Percentiles rank a stretch among this genome's conserved stretches.
Evolutionary conservation across 2,113 vertebrate genomes (phyloP).

Genomic region (Notiomystis cincta): DNA sequence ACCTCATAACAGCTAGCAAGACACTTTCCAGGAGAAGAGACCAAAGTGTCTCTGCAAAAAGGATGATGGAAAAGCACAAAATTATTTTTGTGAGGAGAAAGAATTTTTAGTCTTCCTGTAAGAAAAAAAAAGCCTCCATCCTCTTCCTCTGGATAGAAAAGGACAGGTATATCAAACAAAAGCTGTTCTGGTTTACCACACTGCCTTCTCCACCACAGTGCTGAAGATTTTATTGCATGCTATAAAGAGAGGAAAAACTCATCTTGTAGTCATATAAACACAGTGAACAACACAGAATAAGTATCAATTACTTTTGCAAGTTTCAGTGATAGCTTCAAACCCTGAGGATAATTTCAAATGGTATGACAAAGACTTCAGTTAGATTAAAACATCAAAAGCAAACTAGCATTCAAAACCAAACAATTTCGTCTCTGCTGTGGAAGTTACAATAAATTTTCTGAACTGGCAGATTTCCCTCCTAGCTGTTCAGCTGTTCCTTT

Average conservation of each 20-base stretch:
- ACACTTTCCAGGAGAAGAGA: not conserved
- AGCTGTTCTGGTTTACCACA: not conserved
- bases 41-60: not conserved
- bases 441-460: conserved; percentile 42
- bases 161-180: not conserved
- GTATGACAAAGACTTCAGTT: conserved; percentile 55
- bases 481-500: conserved; percentile 53
- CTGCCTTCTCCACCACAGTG: not conserved
- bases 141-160: not conserved
- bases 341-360: conserved; percentile 31
- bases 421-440: not conserved
- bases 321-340: conserved; percentile 31
- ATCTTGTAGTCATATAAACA: conserved; percentile 52
- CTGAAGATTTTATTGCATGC: conserved; percentile 35
- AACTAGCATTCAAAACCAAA: conserved; percentile 61
- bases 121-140: not conserved
- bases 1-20: not conserved
- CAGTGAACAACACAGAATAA: conserved; percentile 53
- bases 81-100: not conserved
- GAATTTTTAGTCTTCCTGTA: not conserved
- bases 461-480: conserved; percentile 53
- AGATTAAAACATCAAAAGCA: conserved; percentile 60
- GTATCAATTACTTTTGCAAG: conserved; percentile 61
- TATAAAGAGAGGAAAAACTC: conserved; percentile 33
- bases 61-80: not conserved